Evolutionary conservation across 1,140 invertebrate species (phyloP), one percentile per base, ranked within the genome.

Genomic region (Potamilus streckersoni): DNA sequence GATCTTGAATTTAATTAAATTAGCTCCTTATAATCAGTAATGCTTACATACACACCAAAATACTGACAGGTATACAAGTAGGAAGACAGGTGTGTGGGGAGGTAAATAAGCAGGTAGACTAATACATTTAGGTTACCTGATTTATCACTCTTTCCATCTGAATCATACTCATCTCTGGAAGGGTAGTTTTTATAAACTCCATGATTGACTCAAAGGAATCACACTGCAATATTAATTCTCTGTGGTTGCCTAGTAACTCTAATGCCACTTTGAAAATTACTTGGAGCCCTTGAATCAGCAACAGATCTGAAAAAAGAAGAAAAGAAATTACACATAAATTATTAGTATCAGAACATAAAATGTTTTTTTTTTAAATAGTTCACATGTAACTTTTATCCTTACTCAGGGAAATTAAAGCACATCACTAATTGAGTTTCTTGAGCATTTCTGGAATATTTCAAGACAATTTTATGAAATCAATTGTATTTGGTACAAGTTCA

Each of bases 161-260:
- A 62, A 89, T 87, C 71, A 88, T 83, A 38, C 89, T 87, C 83
- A 91, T 88, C 38, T 85, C 84, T 17, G 92, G 91, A 66, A 93
- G 80, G 13, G 90, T 89, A 16, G 88, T 93, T 89, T 98, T 98
- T 15, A 98, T 91, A 83, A 96, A 98, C 78, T 96, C 95, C 92
- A 98, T 97, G 12, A 97, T 95, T 82, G 95, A 93, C 90, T 99
- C 97, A 89, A 98, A 97, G 81, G 94, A 95, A 75, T 95, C 93
- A 81, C 96, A 96, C 55, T 92, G 89, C 83, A 98, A 90, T 61
- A 99, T 91, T 19, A 94, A 93, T 74, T 96, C 94, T 85, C 95
- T 95, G 89, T 98, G 96, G 56, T 94, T 94, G 0, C 93, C 93
- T 12, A 99, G 90, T 55, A 99, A 87, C 2, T 95, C 93, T 38